A percentile compares a stretch with the other conserved stretches of the same genome.
phyloP scores from a whole-genome alignment of 2,888 invertebrate genomes.

The Cerastis leucographa region DNA sequence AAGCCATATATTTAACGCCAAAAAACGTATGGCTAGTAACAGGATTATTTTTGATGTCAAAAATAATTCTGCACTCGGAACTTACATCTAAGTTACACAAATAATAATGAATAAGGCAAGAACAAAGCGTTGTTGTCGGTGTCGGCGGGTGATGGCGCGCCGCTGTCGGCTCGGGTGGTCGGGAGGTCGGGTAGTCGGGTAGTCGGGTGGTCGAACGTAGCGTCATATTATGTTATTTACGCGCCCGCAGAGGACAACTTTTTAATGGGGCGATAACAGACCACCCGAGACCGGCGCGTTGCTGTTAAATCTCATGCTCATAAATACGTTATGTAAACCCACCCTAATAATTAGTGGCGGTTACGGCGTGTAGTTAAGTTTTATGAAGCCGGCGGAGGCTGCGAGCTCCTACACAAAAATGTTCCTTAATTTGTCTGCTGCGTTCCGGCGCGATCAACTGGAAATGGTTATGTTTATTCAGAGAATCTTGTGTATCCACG shows the following conservation, averaged over 20 bases:
- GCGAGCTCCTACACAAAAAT: slow-evolving; percentile 85
- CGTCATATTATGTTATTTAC: slow-evolving; percentile 88
- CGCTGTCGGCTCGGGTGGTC: slow-evolving; percentile 29
- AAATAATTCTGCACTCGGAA: slow-evolving; percentile 2
- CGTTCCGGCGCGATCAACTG: slow-evolving; percentile 84
- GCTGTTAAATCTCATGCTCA: slow-evolving; percentile 89
- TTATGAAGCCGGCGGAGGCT: slow-evolving; percentile 84
- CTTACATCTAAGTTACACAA: slow-evolving; percentile 1
- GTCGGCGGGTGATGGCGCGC: slow-evolving; percentile 33
- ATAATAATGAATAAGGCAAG: slow-evolving; percentile 30
- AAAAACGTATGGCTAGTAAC: slow-evolving; percentile 28
- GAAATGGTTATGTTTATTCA: slow-evolving; percentile 88
- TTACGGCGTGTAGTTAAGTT: slow-evolving; percentile 89
- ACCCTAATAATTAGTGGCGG: slow-evolving; percentile 90
- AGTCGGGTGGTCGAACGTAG: slow-evolving; percentile 55
- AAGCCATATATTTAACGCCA: slow-evolving; percentile 31
- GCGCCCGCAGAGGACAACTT: slow-evolving; percentile 88
- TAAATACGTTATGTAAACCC: slow-evolving; percentile 91
- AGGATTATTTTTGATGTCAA: background rate
- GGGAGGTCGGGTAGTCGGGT: slow-evolving; percentile 12
- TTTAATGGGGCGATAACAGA: slow-evolving; percentile 90
- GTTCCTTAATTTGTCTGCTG: slow-evolving; percentile 88
- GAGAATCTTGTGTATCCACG: slow-evolving; percentile 79
- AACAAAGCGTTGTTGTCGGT: slow-evolving; percentile 39
- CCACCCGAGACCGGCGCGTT: slow-evolving; percentile 86